Base-by-base conservation (phyloP, 2,113 vertebrate genomes). In the Bufo bufo region DNA sequence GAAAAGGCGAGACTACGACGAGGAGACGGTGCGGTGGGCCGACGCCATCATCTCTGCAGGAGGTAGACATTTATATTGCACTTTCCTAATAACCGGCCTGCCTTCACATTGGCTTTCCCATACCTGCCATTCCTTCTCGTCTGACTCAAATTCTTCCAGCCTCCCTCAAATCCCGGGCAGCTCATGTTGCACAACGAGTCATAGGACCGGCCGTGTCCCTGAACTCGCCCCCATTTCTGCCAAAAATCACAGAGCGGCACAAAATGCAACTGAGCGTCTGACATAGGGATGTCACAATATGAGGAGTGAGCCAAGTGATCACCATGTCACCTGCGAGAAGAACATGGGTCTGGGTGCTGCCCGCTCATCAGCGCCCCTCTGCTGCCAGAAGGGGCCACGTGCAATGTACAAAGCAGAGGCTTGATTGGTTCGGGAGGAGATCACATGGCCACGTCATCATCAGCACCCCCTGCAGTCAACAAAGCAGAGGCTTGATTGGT, bases 11-110 rank as follows among this genome's bases (percentile, higher is more conserved):
- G 98, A 98, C 80, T 99, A 99, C 89, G 91, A 96, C 33, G 95
- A 98, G 90, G 96, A 98, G 52, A 96, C 96, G 0, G 98, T 99
- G 84, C 95, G 92, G 90, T 99, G 98, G 98, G 98, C 98, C 11
- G 98, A 99, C 90, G 95, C 98, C 74, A 94, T 99, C 50, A 94
- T 99, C 91, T 98, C 98, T 72, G 98, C 98, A 88, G 98, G 98
- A 95, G 98, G 98, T 97, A 94, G 75, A 85, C 87, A 85, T 75
- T 19, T 45, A 47, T 49, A 74, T 47, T 74, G 71, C 71, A 47
- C 71, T 19, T 74, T 33, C 33, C 33, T 33, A 33, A 33, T 1
- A 33, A 33, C 33, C 33, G 33, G 33, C 33, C 33, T 33, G 33
- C 33, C 33, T 33, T 33, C 33, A 33, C 33, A 33, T 33, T 52